Base-by-base conservation (phyloP, 2,113 vertebrate genomes). In the Brachypteracias leptosomus region DNA sequence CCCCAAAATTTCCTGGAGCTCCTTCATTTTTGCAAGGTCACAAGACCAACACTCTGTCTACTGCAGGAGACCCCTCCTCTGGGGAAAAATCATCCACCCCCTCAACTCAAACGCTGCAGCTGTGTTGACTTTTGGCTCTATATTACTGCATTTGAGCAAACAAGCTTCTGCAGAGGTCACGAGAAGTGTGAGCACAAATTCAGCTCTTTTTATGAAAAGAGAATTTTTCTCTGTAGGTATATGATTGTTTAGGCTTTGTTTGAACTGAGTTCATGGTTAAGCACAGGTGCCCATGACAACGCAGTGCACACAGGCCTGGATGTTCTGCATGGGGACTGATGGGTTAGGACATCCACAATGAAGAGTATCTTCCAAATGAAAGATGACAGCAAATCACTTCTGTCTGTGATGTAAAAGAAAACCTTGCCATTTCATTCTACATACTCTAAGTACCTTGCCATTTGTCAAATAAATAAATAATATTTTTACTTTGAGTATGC, bases 391-490 rank as follows among this genome's bases (percentile, higher is more conserved):
- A 52, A 85, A 96, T 90, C 76, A 74, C 54, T 83, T 82, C 54
- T 21, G 57, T 73, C 72, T 68, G 26, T 85, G 70, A 94, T 73
- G 85, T 29, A 81, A 93, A 96, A 89, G 80, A 95, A 96, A 97
- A 88, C 89, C 91, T 94, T 96, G 82, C 80, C 85, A 83, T 85
- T 81, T 80, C 67, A 49, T 86, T 81, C 90, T 85, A 62, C 31
- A 12, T 71, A 65, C 58, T 91, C n/a, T 22, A 92, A 94, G 83
- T 85, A 85, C 67, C 28, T 90, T 95, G 74, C 74, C 72, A 82
- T 93, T 91, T 92, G 66, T 84, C 79, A 88, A 95, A 62, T 68
- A 84, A 96, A 96, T 95, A 96, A 97, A 75, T 52, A 86, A 88
- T 35, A 36, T 16, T 33, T 87, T 93, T 36, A 70, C 42, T 81